phyloP scores from a whole-genome alignment of 2,888 invertebrate genomes.

The Lutraria lutraria region DNA sequence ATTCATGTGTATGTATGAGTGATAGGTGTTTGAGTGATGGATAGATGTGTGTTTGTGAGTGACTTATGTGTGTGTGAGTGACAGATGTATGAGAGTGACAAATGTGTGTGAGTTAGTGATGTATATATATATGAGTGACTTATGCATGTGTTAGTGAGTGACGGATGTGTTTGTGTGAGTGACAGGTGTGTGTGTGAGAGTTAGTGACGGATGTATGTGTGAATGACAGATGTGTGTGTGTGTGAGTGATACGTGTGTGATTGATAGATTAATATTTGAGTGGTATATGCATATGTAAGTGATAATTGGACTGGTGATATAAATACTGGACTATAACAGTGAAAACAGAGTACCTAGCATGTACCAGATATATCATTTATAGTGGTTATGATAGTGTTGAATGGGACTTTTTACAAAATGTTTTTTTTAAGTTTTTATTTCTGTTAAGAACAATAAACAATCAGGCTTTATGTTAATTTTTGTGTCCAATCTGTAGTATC shows the following conservation, averaged over 20 bases:
- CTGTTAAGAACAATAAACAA: neutral
- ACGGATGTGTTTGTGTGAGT: too few relatives aligned
- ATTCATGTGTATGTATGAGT: too few relatives aligned
- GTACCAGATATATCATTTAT: neutral
- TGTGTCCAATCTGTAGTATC: too few relatives aligned
- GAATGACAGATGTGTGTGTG: neutral
- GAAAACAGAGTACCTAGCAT: neutral
- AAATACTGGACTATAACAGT: neutral
- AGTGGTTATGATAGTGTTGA: neutral
- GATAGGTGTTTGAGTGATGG: too few relatives aligned
- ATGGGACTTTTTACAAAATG: too few relatives aligned
- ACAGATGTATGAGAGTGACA: neutral
- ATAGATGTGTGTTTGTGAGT: too few relatives aligned
- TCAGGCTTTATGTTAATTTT: too few relatives aligned
- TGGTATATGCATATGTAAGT: neutral
- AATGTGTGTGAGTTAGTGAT: neutral
- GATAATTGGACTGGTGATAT: neutral
- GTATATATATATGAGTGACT: too few relatives aligned
- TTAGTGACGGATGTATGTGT: neutral
- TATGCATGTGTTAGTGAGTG: too few relatives aligned
- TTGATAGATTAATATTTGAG: neutral
- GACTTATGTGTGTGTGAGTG: too few relatives aligned
- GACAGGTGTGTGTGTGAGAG: neutral
- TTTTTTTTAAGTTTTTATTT: neutral
- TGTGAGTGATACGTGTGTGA: neutral